Base-by-base conservation (phyloP, 1,140 invertebrate species). In the Drosophila nebulosa region DNA sequence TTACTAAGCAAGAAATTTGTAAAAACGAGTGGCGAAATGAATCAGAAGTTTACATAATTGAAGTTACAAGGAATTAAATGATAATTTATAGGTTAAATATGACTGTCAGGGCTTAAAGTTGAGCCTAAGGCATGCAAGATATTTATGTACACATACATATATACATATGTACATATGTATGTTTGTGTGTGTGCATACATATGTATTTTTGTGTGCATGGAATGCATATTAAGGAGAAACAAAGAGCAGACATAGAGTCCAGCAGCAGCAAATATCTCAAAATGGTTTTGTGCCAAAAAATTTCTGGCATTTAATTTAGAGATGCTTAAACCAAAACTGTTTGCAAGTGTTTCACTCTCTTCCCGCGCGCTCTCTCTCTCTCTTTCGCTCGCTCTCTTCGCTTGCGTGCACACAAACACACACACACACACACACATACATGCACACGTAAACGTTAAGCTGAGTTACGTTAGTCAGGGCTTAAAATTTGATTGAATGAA, bases 401-500 rank as follows among this genome's bases (percentile, higher is more conserved):
- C 39, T 7, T 42, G 16, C 16, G 16, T 42, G 10, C n/a, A 39
- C 7, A 12, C 30, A 32, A 9, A 32, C 30, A 32, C 9, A 32
- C 30, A 10, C 30, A 32, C 2, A 4, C 30, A 32, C 3, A 0
- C 3, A 32, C 3, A 10, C 10, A 12, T 32, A 7, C 3, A 12
- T 7, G 6, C 4, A 30, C 12, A 32, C 10, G 30, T 32, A 32
- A 42, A 46, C 36, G 63, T 56, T 60, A 65, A 74, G 66, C 65
- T 46, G 70, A 42, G 21, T 61, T 51, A 56, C 55, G 55, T 50
- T 66, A 42, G 64, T 55, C 74, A 55, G 63, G 27, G 74, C 68
- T 76, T 76, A 67, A 74, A 51, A 61, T 64, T 72, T 75, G 76
- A 84, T 84, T 84, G 79, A 79, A 84, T 84, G 79, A 67, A 76